These are phyloP conservation scores for Ophioderma brevispina DNA, from an alignment of 35 echinoderm and acorn worm genomes.

Conservation along the genomic window DNA sequence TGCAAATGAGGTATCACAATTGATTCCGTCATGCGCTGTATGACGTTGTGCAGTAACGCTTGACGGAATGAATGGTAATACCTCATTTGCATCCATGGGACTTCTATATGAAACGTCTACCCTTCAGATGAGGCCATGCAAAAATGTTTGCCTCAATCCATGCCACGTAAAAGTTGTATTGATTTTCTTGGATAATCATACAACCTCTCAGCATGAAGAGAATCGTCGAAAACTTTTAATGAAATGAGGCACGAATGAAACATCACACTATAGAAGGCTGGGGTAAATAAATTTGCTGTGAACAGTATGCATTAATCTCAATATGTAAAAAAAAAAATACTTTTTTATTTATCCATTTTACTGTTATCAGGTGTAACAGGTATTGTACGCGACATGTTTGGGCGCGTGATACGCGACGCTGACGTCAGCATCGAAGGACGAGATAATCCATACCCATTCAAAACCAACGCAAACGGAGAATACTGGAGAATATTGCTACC, in stretches of 20 bases:
- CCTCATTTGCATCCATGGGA: too few species aligned
- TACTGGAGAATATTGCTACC: constrained; percentile 86
- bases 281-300: not conserved
- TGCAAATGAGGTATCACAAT: too few species aligned
- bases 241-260: not conserved
- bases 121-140: too few species aligned
- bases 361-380: constrained; percentile 70
- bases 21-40: too few species aligned
- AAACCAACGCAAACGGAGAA: constrained; percentile 61
- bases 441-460: not conserved
- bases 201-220: too few species aligned
- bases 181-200: too few species aligned
- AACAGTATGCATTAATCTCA: not conserved
- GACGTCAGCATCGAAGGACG: constrained; percentile 56
- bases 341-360: not conserved
- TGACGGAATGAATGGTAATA: too few species aligned
- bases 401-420: constrained; percentile 28
- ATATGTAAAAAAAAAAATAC: not conserved
- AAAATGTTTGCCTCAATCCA: too few species aligned
- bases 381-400: constrained; percentile 32
- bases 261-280: not conserved
- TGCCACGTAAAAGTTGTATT: too few species aligned
- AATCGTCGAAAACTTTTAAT: too few species aligned
- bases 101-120: too few species aligned
- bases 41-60: too few species aligned